Conservation (phyloP, 2,888 invertebrate genomes). For the Campopleginae sp. region DNA sequence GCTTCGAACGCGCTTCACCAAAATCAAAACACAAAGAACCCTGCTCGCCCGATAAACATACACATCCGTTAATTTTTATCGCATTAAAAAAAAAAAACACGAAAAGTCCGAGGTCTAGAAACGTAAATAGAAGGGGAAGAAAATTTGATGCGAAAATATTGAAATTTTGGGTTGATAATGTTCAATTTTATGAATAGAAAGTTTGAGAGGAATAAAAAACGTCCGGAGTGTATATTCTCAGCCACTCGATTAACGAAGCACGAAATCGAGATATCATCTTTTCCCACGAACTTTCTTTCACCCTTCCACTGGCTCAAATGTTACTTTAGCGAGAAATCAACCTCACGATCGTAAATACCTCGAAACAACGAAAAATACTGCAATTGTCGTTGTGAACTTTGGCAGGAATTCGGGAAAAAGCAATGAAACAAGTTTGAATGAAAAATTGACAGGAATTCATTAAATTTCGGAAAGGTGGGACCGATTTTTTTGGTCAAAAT, state of each 20-base stretch:
- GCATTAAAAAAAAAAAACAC: background rate
- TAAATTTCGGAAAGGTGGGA: background rate
- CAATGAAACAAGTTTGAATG: background rate
- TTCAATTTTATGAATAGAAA: background rate
- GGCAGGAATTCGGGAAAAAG: background rate
- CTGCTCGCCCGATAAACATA: background rate
- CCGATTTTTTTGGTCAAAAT: background rate
- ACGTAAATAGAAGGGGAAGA: background rate
- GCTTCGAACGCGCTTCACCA: constrained; percentile 4
- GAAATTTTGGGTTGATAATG: background rate
- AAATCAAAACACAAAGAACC: constrained; percentile 39
- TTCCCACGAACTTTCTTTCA: constrained; percentile 13
- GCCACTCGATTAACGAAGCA: constrained; percentile 27
- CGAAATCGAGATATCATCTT: constrained; percentile 23
- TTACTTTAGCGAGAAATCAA: background rate
- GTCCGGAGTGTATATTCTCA: background rate
- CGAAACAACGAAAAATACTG: background rate
- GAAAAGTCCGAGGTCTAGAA: background rate
- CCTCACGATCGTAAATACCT: too few species aligned
- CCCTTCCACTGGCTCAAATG: background rate
- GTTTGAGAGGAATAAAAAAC: background rate
- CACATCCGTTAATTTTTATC: background rate
- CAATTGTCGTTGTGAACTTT: background rate
- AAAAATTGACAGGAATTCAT: background rate
- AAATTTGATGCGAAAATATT: background rate